phyloP scores from a whole-genome alignment of 2,888 invertebrate genomes.

The Macrophya alboannulata region DNA sequence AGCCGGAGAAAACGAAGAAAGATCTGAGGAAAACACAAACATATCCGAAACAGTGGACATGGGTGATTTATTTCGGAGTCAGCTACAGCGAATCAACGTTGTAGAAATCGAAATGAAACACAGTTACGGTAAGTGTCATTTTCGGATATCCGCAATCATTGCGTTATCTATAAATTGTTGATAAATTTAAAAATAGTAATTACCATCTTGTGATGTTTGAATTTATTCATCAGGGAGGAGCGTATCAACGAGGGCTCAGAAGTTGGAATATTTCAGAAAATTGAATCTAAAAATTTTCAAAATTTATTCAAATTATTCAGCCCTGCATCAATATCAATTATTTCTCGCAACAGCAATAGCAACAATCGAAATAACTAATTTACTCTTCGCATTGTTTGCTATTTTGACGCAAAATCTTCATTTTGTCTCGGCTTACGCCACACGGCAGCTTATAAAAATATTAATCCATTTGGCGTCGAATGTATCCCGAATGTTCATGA shows the following conservation, averaged over 20 bases:
- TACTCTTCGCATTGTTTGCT: background rate
- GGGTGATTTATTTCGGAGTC: background rate
- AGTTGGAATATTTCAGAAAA: constrained; percentile 23
- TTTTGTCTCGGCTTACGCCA: background rate
- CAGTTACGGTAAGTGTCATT: background rate
- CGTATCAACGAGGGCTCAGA: constrained; percentile 18
- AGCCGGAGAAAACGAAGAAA: background rate
- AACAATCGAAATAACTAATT: background rate
- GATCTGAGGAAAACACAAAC: background rate
- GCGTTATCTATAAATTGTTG: background rate
- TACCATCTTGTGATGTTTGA: background rate
- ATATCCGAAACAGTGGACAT: background rate
- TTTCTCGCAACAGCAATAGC: constrained; percentile 10
- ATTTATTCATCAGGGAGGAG: constrained; percentile 14
- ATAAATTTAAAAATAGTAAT: background rate
- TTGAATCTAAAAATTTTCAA: constrained; percentile 17
- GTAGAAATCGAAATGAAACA: background rate
- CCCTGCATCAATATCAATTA: constrained; percentile 38
- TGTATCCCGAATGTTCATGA: constrained; percentile 10
- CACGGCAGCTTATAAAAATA: background rate
- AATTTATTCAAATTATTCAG: constrained; percentile 23
- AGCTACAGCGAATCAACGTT: constrained; percentile 9
- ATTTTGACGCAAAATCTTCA: background rate
- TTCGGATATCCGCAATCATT: background rate
- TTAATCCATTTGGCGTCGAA: background rate